phyloP scores from a whole-genome alignment of 2,113 vertebrate species.

The Antidorcas marsupialis region DNA sequence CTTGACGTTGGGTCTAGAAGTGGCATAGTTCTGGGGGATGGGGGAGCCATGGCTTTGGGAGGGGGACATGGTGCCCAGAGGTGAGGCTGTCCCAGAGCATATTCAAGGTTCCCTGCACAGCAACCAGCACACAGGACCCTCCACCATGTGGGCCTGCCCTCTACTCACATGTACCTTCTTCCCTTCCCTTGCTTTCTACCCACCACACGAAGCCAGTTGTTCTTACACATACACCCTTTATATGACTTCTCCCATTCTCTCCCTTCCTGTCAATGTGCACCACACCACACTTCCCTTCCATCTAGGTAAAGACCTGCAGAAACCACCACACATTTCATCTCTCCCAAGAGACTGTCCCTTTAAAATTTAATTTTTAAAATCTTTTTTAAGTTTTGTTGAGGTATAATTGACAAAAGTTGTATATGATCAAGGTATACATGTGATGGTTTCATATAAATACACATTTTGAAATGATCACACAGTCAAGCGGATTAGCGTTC shows the following conservation, averaged over 20 bases:
- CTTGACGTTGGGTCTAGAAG: background rate
- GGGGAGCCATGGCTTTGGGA: background rate
- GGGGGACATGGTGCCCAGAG: background rate
- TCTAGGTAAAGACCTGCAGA: background rate
- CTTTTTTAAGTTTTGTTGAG: background rate
- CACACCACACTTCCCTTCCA: background rate
- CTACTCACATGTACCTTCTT: background rate
- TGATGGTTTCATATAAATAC: background rate
- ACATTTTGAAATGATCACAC: background rate
- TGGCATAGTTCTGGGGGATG: background rate
- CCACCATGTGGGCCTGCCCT: background rate
- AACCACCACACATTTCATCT: background rate
- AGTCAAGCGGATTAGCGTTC: background rate
- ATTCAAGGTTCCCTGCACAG: background rate
- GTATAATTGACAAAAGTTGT: background rate
- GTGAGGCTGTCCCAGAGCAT: background rate
- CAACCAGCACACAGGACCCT: background rate
- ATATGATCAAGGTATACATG: background rate
- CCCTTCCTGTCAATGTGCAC: background rate
- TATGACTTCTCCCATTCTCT: background rate
- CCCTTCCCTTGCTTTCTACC: background rate
- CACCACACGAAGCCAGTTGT: background rate
- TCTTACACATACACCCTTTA: background rate
- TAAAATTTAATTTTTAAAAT: background rate
- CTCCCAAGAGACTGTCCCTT: background rate